These are phyloP conservation scores for Pelosia muscerda DNA, from an alignment of 2,888 invertebrate species.

Conservation along the genomic window DNA sequence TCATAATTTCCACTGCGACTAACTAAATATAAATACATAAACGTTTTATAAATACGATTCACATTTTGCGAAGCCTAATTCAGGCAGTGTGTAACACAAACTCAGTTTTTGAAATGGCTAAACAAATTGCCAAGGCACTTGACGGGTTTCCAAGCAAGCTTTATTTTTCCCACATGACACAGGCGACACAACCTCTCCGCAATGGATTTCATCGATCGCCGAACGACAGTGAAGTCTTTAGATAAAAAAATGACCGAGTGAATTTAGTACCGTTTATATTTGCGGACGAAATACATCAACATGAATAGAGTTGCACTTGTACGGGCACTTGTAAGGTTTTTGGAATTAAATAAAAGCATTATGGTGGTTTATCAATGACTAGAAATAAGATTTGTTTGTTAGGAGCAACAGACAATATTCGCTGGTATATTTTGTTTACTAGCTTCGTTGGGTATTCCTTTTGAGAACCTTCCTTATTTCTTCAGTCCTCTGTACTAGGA, in stretches of 20 bases:
- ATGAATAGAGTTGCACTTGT: constrained; percentile 48
- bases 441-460: neutral
- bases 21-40: no score
- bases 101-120: constrained; percentile 73
- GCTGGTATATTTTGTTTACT: neutral
- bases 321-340: constrained; percentile 34
- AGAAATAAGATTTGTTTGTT: neutral
- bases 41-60: constrained; percentile 9
- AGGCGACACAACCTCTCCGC: constrained; percentile 54
- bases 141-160: constrained; percentile 70
- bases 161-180: constrained; percentile 75
- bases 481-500: neutral
- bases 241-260: constrained; percentile 59
- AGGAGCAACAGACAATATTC: neutral
- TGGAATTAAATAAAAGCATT: constrained; percentile 15
- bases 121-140: constrained; percentile 79
- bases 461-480: neutral
- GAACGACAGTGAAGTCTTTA: constrained; percentile 43
- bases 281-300: constrained; percentile 44
- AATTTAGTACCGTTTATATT: constrained; percentile 58
- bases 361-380: neutral
- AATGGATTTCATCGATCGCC: constrained; percentile 73
- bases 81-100: constrained; percentile 51
- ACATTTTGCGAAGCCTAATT: constrained; percentile 53
- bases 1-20: no score